Percentiles rank a stretch among this genome's conserved stretches.
These are phyloP conservation scores for Nesidiocoris tenuis DNA, from an alignment of 2,888 invertebrate species.

Conservation along the genomic window DNA sequence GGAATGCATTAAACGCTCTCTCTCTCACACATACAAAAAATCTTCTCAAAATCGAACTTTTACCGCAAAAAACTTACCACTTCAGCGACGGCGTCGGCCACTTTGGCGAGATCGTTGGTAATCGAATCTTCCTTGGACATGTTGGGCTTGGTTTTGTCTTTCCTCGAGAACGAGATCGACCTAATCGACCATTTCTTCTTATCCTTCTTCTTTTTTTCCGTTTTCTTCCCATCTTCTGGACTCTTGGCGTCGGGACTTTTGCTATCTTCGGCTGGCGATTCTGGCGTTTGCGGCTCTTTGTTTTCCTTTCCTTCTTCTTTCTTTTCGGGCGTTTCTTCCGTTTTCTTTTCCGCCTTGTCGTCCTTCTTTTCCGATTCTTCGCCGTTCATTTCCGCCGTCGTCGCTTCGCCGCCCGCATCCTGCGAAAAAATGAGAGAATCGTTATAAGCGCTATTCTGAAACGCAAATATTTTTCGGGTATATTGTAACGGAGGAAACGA, in stretches of 20 bases:
- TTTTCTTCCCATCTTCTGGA: conserved; percentile 44
- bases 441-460: too few species aligned
- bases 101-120: conserved; percentile 59
- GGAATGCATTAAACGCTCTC: too few species aligned
- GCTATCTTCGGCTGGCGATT: conserved; percentile 43
- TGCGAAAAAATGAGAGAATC: not conserved
- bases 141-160: conserved; percentile 81
- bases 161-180: conserved; percentile 82
- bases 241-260: conserved; percentile 45
- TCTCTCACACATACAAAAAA: too few species aligned
- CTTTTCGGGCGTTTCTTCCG: conserved; percentile 27
- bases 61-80: too few species aligned
- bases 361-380: not conserved
- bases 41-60: too few species aligned
- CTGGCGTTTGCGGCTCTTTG: conserved; percentile 41
- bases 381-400: conserved; percentile 27
- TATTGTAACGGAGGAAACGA: too few species aligned
- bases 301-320: conserved; percentile 43
- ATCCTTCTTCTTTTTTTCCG: conserved; percentile 54
- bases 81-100: conserved; percentile 52
- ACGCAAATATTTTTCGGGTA: too few species aligned
- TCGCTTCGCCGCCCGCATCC: conserved; percentile 31
- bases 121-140: conserved; percentile 57
- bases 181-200: conserved; percentile 87
- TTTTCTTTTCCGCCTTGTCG: conserved; percentile 3